phyloP scores from a whole-genome alignment of 92 coral and sea anemone species.

The Siderastrea radians region DNA sequence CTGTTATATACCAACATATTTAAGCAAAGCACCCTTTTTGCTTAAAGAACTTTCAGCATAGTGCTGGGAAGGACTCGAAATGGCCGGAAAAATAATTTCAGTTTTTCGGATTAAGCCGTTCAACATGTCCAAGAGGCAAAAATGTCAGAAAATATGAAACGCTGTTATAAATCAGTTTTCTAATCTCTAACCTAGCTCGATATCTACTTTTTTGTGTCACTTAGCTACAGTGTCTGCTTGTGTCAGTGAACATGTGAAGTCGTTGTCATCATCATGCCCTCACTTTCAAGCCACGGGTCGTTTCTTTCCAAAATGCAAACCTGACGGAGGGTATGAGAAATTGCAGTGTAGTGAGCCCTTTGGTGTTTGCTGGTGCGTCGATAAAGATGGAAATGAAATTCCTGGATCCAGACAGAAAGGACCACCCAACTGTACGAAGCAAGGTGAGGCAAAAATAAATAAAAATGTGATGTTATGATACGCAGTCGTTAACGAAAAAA shows the following conservation, averaged over 20 bases:
- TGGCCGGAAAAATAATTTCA: too few relatives aligned
- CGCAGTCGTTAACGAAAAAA: too few relatives aligned
- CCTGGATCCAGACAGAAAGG: conserved; percentile 69
- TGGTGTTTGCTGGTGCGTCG: conserved; percentile 82
- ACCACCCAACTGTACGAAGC: conserved; percentile 44
- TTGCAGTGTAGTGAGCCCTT: conserved; percentile 56
- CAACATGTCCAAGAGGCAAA: too few relatives aligned
- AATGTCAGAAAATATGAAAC: too few relatives aligned
- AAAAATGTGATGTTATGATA: too few relatives aligned
- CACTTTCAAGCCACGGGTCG: conserved; percentile 32
- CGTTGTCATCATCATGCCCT: conserved; percentile 39
- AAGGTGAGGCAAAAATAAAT: neutral
- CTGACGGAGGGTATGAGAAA: conserved; percentile 67
- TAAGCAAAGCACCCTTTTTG: too few relatives aligned
- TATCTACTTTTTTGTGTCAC: neutral
- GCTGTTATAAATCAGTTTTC: neutral
- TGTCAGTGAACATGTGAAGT: conserved; percentile 20
- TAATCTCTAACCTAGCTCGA: neutral
- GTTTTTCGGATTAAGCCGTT: too few relatives aligned
- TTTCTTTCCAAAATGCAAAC: conserved; percentile 67
- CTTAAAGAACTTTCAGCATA: too few relatives aligned
- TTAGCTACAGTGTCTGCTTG: conserved; percentile 18
- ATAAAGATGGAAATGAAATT: conserved; percentile 71
- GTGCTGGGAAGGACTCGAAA: too few relatives aligned
- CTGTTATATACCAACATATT: neutral